Conservation (phyloP, 2,888 invertebrate genomes). For the Caenorhabditis drosophilae region DNA sequence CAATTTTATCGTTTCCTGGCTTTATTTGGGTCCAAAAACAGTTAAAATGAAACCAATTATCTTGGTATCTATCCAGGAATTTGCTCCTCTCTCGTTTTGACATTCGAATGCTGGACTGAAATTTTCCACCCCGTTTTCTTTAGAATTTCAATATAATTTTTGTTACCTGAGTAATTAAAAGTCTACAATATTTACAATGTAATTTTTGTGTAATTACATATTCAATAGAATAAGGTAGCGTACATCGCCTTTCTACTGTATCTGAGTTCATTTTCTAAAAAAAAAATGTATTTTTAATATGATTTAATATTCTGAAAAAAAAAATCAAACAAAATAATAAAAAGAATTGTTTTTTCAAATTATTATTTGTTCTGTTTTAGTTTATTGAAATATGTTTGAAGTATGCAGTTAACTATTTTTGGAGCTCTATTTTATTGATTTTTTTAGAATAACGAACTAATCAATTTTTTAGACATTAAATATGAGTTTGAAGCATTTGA, state of each 20-base stretch:
- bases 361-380: too few relatives aligned
- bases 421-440: too few relatives aligned
- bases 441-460: too few relatives aligned
- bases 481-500: too few relatives aligned
- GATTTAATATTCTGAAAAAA: conserved; percentile 2
- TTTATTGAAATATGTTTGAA: too few relatives aligned
- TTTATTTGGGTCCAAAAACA: conserved; percentile 71
- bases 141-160: too few relatives aligned
- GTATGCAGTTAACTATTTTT: too few relatives aligned
- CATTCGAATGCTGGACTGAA: conserved; percentile 55
- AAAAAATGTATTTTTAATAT: neutral
- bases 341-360: too few relatives aligned
- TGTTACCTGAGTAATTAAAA: too few relatives aligned
- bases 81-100: conserved; percentile 44
- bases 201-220: conserved; percentile 54
- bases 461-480: too few relatives aligned
- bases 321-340: neutral
- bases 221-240: conserved; percentile 55
- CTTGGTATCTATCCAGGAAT: conserved; percentile 62
- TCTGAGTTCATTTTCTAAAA: conserved; percentile 4
- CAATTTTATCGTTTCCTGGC: conserved; percentile 41
- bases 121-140: too few relatives aligned
- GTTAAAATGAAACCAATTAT: conserved; percentile 69
- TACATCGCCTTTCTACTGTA: conserved; percentile 5
- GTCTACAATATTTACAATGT: conserved; percentile 60